Conservation (phyloP, 1,140 invertebrate genomes). For the Goniozus legneri region DNA sequence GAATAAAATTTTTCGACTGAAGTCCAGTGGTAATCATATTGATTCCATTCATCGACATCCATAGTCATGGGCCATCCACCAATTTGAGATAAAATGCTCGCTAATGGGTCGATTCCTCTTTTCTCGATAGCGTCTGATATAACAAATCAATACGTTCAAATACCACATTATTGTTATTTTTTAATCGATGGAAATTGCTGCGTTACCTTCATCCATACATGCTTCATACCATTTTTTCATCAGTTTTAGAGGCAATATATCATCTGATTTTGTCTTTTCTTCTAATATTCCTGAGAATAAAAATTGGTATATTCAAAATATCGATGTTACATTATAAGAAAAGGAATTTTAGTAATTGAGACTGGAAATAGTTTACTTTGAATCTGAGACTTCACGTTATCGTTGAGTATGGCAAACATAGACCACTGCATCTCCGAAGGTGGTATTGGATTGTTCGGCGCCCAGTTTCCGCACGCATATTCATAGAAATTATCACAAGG, state of each 20-base stretch:
- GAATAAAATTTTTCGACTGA: slow-evolving; percentile 14
- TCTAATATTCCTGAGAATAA: slow-evolving; percentile 21
- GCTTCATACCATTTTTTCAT: slow-evolving; percentile 24
- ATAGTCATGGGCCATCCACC: slow-evolving; percentile 51
- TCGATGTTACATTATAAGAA: no score
- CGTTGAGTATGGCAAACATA: neutral
- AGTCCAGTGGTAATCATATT: slow-evolving; percentile 31
- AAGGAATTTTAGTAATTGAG: neutral
- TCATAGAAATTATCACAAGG: slow-evolving; percentile 24
- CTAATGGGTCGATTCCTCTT: slow-evolving; percentile 32
- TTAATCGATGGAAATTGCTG: no score
- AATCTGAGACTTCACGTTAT: neutral
- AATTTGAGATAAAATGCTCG: slow-evolving; percentile 31
- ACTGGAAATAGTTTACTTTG: neutral
- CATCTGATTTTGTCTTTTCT: slow-evolving; percentile 5
- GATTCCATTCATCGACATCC: slow-evolving; percentile 20
- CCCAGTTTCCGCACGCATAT: slow-evolving; percentile 19
- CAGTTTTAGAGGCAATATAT: slow-evolving; percentile 22
- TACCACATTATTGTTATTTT: no score
- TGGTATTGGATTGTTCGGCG: slow-evolving; percentile 2
- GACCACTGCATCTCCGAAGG: slow-evolving; percentile 5
- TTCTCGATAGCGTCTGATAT: slow-evolving; percentile 37
- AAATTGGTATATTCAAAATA: neutral
- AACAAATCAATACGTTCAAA: no score
- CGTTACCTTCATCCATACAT: slow-evolving; percentile 26